Evolutionary conservation across 2,888 invertebrate genomes (phyloP), one percentile per base, ranked within the genome.

Genomic region (Heliconius hortense): DNA sequence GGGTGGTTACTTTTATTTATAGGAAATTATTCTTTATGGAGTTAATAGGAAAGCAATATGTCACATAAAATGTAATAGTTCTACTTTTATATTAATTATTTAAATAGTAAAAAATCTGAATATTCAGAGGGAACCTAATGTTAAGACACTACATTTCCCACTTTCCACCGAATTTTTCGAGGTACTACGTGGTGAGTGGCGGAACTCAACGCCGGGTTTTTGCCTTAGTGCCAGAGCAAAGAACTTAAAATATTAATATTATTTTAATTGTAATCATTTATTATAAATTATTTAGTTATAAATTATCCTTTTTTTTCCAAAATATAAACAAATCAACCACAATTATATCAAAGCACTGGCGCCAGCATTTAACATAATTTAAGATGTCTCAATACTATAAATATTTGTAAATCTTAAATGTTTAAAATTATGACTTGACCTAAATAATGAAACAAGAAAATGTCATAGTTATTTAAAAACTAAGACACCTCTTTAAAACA

Each of bases 361-460:
- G 68, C 62, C 62, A 26, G 63, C n/a, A 53, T 69, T 69, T 31
- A 31, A 35, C 31, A 24, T 15, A 31, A 53, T 56, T 69, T 69
- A 69, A 5, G n/a, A 69, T 56, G 31, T 31, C 69, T n/a, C 31
- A 69, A 56, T 35, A 69, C n/a, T 56, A 31, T 69, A 69, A 69
- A 21, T 66, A 66, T 43, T 48, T 26, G 59, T 48, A 31, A 72
- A 75, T 48, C 64, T 48, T 60, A 48, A 60, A 56, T 48, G 24
- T 72, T 66, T 69, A 68, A 68, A 28, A 39, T 63, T 39, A 68
- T 60, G 63, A 68, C 72, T 73, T 72, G 72, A 76, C 76, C 73
- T 68, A 76, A 72, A 73, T 75, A 69, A 56, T 72, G 21, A 62
- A 68, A 62, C 15, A 63, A 62, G 68, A 76, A 63, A 68, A 48